Base-by-base conservation (phyloP, 1,140 invertebrate species). In the Pogonomyrmex barbatus region DNA sequence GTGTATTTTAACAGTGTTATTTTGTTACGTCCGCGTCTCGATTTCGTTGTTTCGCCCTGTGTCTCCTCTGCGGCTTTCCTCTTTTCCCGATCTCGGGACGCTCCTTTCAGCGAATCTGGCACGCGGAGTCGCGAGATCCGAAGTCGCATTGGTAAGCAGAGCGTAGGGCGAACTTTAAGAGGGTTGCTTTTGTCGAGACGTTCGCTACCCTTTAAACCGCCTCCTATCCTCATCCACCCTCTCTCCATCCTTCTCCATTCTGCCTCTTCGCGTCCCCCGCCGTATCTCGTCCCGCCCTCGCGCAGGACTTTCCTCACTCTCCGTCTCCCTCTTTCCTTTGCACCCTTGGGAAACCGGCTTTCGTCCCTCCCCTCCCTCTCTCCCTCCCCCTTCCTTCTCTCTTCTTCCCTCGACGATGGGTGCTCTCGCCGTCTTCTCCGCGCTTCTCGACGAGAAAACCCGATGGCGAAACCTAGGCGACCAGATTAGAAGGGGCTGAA, bases 381-480 rank as follows among this genome's bases (percentile, higher is more conserved):
- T 58, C 70, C 73, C 87, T 82, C 54, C 76, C 78, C 89, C 88
- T 79, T 89, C 76, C 79, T 75, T 81, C 83, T 90, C 91, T 89
- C 91, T 62, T 89, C 75, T 81, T 76, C 81, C 68, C 88, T 63
- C 68, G 50, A 79, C 85, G 86, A 79, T 58, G 68, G 50, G 70
- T 87, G 84, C 77, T 56, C 24, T 67, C 89, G 79, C 70, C 77
- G 78, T 81, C 86, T 81, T 65, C 79, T 84, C 60, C 88, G 83
- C 85, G 87, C 86, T 84, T 87, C 89, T 89, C 89, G 90, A 85
- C 89, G 90, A 91, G n/a, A n/a, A n/a, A 91, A 91, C 89, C 90
- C 88, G 91, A 93, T 94, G 94, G 93, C 90, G 94, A 95, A 94
- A 94, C 94, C 94, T 95, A 95, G 94, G 95, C 94, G 94, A 95